Evolutionary conservation across 2,113 vertebrate genomes (phyloP).

Genomic region (Sapayoa aenigma): DNA sequence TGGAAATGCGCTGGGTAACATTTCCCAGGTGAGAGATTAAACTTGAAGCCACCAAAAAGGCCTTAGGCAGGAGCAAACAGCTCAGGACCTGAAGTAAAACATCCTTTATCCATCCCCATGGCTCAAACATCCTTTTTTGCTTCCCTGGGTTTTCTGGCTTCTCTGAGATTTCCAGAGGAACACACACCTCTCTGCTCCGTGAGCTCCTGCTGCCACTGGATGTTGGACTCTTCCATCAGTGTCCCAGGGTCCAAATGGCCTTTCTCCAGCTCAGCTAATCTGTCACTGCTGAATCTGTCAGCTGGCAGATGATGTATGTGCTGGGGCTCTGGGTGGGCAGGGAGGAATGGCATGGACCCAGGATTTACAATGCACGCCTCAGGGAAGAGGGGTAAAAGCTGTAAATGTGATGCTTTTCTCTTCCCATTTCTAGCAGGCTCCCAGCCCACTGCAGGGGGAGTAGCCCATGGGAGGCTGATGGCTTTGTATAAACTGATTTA

Average conservation of each 20-base stretch:
- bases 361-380: not conserved
- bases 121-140: not conserved
- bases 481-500: not conserved
- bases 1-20: not conserved
- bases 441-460: not conserved
- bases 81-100: not conserved
- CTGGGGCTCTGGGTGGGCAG: not conserved
- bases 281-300: conserved; percentile 25
- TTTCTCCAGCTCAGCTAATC: conserved; percentile 46
- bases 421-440: not conserved
- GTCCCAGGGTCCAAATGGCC: conserved; percentile 6
- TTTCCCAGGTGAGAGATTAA: not conserved
- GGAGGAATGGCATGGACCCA: not conserved
- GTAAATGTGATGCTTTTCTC: not conserved
- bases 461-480: not conserved
- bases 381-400: not conserved
- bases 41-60: not conserved
- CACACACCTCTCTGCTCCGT: not conserved
- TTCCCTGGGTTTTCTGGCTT: not conserved
- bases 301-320: conserved; percentile 19
- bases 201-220: not conserved
- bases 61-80: not conserved
- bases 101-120: not conserved
- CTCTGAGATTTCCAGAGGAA: not conserved
- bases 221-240: not conserved